These are phyloP conservation scores for Tamias sibiricus DNA, from an alignment of 2,113 vertebrate species.

Conservation along the genomic window DNA sequence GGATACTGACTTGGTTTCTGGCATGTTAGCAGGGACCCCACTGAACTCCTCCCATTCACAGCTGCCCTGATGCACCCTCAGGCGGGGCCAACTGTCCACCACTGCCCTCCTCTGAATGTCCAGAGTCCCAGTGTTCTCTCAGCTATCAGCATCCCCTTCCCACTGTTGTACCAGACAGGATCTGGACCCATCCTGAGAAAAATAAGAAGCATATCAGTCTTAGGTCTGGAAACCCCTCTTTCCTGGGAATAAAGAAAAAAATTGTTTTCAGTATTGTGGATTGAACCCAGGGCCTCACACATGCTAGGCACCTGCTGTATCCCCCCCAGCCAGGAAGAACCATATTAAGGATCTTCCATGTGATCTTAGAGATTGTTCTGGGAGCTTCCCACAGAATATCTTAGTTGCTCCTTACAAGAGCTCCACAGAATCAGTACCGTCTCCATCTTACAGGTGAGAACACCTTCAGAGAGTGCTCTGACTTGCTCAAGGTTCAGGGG, in stretches of 20 bases:
- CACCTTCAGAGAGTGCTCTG: neutral
- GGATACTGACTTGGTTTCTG: neutral
- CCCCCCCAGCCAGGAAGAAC: neutral
- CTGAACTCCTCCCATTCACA: neutral
- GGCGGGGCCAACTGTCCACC: no score
- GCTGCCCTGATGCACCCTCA: no score
- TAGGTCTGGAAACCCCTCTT: neutral
- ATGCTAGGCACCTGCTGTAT: no score
- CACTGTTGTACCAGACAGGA: neutral
- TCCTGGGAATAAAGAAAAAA: neutral
- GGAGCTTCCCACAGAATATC: neutral
- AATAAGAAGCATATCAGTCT: neutral
- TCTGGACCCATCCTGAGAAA: neutral
- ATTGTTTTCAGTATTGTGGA: no score
- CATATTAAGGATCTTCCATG: neutral
- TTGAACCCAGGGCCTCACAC: no score
- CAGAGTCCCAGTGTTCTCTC: neutral
- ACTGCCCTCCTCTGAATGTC: neutral
- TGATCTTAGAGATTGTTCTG: neutral
- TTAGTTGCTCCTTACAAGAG: neutral
- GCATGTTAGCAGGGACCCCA: neutral
- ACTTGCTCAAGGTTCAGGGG: neutral
- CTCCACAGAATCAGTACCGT: neutral
- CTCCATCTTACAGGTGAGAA: neutral
- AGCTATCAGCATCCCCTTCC: neutral